Evolutionary conservation across 1,140 invertebrate genomes (phyloP).

Genomic region (Agraylea sexmaculata): DNA sequence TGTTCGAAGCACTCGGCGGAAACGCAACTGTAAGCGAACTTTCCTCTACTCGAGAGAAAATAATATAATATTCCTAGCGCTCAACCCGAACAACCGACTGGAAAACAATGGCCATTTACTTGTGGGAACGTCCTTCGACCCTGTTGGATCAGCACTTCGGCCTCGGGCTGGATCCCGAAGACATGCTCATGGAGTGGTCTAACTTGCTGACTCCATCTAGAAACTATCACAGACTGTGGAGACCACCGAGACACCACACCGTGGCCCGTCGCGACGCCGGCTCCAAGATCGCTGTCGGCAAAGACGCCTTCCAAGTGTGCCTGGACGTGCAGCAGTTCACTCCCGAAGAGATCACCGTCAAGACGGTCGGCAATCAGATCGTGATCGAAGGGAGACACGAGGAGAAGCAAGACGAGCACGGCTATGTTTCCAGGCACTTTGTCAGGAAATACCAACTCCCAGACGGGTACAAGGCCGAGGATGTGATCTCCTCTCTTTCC

Average conservation of each 20-base stretch:
- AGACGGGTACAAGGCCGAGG: constrained; percentile 49
- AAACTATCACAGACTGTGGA: constrained; percentile 12
- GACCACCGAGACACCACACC: neutral
- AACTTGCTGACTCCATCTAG: neutral
- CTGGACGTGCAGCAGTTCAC: constrained; percentile 78
- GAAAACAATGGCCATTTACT: too few species aligned
- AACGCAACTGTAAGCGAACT: too few species aligned
- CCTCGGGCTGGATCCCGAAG: constrained; percentile 41
- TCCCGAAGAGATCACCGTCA: constrained; percentile 73
- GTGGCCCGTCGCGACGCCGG: constrained; percentile 26
- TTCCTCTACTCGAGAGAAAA: too few species aligned
- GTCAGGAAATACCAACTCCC: constrained; percentile 56
- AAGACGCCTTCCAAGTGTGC: constrained; percentile 53
- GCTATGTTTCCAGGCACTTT: constrained; percentile 61
- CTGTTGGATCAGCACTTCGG: constrained; percentile 50
- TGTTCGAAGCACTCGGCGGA: too few species aligned
- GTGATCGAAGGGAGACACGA: constrained; percentile 64
- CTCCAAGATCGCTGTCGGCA: constrained; percentile 36
- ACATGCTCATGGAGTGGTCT: constrained; percentile 33
- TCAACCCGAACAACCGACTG: too few species aligned
- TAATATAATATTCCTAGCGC: too few species aligned
- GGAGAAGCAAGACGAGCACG: constrained; percentile 62
- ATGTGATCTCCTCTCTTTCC: constrained; percentile 54
- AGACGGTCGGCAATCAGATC: constrained; percentile 58
- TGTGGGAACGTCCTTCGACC: constrained; percentile 3